Evolutionary conservation across 2,113 vertebrate species (phyloP).

Genomic region (Varanus salvator): DNA sequence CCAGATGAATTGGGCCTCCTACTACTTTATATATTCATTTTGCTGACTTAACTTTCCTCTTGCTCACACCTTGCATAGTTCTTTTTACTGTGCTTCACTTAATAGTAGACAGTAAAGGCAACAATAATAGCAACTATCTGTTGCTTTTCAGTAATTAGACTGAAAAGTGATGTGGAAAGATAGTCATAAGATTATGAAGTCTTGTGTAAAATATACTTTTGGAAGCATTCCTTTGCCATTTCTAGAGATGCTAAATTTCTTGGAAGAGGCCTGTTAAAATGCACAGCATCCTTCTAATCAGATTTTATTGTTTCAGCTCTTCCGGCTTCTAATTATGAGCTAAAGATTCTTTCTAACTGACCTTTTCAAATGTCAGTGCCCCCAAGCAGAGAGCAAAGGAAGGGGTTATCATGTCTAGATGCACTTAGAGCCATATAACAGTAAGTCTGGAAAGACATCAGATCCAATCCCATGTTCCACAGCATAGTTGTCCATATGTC

Average conservation of each 20-base stretch:
- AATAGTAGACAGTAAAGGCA: not conserved
- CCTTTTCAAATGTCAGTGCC: conserved; percentile 62
- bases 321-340: conserved; percentile 34
- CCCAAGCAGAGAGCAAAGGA: conserved; percentile 40
- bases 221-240: conserved; percentile 27
- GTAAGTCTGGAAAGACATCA: not conserved
- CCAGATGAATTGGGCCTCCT: not conserved
- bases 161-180: not conserved
- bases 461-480: not conserved
- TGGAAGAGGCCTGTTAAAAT: conserved; percentile 44
- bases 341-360: conserved; percentile 44
- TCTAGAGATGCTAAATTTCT: conserved; percentile 42
- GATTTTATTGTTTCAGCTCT: conserved; percentile 50
- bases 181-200: not conserved
- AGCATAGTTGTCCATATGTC: not conserved
- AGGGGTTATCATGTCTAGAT: conserved; percentile 24
- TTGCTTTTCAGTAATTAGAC: not conserved
- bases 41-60: not conserved
- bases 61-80: not conserved
- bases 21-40: not conserved
- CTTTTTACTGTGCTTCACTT: not conserved
- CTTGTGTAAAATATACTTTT: conserved; percentile 19
- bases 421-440: conserved; percentile 2
- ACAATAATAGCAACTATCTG: not conserved
- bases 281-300: not conserved